These are phyloP conservation scores for Ophioninae sp. DNA, from an alignment of 2,888 invertebrate species.

Conservation along the genomic window DNA sequence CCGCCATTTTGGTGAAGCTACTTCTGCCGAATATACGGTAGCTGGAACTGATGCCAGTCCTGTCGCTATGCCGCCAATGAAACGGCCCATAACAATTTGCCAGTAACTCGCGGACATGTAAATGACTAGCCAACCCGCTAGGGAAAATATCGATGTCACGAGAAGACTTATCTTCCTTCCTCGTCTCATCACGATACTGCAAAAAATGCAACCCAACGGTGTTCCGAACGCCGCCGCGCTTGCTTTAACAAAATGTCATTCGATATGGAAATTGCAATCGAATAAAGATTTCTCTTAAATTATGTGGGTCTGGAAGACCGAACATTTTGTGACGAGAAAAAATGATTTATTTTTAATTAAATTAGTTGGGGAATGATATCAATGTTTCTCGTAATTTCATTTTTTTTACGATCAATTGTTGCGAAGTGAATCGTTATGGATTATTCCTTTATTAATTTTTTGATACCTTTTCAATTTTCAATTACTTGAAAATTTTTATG, in stretches of 20 bases:
- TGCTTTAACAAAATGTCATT: constrained; percentile 77
- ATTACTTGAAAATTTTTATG: too few species aligned
- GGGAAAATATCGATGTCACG: constrained; percentile 81
- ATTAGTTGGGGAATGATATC: too few species aligned
- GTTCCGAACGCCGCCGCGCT: constrained; percentile 83
- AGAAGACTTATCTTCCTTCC: constrained; percentile 82
- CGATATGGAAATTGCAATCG: background rate
- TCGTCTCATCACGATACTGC: constrained; percentile 82
- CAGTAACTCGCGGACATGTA: constrained; percentile 79
- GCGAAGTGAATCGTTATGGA: too few species aligned
- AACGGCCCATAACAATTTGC: constrained; percentile 81
- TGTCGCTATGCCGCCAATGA: constrained; percentile 82
- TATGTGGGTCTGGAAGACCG: background rate
- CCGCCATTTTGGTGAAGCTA: constrained; percentile 80
- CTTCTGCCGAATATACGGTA: constrained; percentile 83
- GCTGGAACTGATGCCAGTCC: constrained; percentile 83
- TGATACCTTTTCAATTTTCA: too few species aligned
- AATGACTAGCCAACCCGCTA: constrained; percentile 83
- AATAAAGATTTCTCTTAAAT: background rate
- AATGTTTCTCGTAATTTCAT: too few species aligned
- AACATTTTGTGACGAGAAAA: too few species aligned
- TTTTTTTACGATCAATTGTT: too few species aligned
- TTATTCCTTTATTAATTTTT: too few species aligned
- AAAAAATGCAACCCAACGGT: constrained; percentile 83
- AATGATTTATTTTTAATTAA: too few species aligned